Evolutionary conservation across 2,888 invertebrate genomes (phyloP).

Genomic region (Drosophila kambysellisi): DNA sequence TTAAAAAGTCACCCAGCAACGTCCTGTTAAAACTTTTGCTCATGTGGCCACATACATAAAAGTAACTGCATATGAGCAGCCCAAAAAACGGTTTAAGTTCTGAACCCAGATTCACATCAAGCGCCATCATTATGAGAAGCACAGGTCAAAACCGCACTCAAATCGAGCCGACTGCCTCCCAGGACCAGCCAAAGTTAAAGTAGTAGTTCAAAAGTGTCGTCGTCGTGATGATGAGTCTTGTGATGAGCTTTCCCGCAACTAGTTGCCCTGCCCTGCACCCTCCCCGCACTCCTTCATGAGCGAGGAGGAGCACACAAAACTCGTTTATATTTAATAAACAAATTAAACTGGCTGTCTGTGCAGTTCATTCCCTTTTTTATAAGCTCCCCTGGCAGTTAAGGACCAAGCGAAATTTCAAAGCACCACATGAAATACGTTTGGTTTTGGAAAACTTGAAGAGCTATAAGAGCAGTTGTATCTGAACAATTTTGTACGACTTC

Average conservation of each 20-base stretch:
- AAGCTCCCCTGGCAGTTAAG: background rate
- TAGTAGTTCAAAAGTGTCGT: constrained; percentile 75
- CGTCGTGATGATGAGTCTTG: constrained; percentile 31
- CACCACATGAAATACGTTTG: constrained; percentile 3
- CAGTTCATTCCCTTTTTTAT: constrained; percentile 33
- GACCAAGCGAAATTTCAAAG: background rate
- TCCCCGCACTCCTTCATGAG: background rate
- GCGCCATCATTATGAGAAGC: constrained; percentile 3
- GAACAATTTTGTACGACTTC: background rate
- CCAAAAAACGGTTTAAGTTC: constrained; percentile 52
- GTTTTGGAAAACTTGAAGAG: background rate
- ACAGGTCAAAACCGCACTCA: constrained; percentile 48
- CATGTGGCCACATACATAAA: constrained; percentile 36
- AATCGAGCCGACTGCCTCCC: constrained; percentile 2
- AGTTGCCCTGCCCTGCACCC: constrained; percentile 15
- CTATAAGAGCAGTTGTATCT: background rate
- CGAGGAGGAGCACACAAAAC: constrained; percentile 42
- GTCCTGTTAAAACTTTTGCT: constrained; percentile 45
- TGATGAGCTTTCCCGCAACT: constrained; percentile 42
- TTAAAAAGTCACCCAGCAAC: constrained; percentile 62
- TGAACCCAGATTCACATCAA: constrained; percentile 27
- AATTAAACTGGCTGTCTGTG: constrained; percentile 70
- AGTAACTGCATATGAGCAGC: constrained; percentile 38
- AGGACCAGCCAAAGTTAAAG: constrained; percentile 66
- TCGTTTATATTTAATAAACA: constrained; percentile 81